These are phyloP conservation scores for Andrena bucephala DNA, from an alignment of 2,888 invertebrate species.

Conservation along the genomic window DNA sequence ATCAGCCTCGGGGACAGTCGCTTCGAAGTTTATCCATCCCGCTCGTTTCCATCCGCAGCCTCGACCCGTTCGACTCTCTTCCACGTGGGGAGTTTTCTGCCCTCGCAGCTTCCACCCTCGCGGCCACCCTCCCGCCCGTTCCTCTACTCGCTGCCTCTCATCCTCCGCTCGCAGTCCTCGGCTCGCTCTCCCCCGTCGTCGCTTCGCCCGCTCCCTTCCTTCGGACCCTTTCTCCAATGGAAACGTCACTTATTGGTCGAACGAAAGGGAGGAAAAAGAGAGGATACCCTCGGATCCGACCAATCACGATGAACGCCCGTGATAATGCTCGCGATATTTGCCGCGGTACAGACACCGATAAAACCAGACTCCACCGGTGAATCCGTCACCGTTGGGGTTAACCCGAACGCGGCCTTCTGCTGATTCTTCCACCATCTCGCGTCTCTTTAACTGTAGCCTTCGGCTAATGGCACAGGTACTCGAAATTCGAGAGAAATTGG, in stretches of 20 bases:
- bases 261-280: constrained; percentile 70
- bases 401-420: not conserved
- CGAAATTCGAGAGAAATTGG: constrained; percentile 1
- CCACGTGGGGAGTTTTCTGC: constrained; percentile 67
- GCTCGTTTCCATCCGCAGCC: constrained; percentile 78
- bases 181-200: constrained; percentile 20
- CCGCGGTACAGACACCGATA: constrained; percentile 39
- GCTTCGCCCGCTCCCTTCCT: constrained; percentile 48
- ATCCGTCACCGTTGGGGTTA: constrained; percentile 1
- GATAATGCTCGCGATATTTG: constrained; percentile 68
- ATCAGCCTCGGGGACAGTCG: constrained; percentile 84
- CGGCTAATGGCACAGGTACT: not conserved
- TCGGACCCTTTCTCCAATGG: constrained; percentile 67
- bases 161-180: constrained; percentile 24
- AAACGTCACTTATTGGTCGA: constrained; percentile 80
- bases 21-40: constrained; percentile 84
- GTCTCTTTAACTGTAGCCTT: not conserved
- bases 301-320: constrained; percentile 69
- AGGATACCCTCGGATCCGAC: constrained; percentile 71
- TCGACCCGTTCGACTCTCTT: constrained; percentile 66
- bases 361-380: constrained; percentile 27
- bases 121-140: constrained; percentile 26
- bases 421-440: not conserved
- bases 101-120: constrained; percentile 50
- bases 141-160: constrained; percentile 29